phyloP scores from a whole-genome alignment of 2,113 vertebrate species.

The Xerus inauris region DNA sequence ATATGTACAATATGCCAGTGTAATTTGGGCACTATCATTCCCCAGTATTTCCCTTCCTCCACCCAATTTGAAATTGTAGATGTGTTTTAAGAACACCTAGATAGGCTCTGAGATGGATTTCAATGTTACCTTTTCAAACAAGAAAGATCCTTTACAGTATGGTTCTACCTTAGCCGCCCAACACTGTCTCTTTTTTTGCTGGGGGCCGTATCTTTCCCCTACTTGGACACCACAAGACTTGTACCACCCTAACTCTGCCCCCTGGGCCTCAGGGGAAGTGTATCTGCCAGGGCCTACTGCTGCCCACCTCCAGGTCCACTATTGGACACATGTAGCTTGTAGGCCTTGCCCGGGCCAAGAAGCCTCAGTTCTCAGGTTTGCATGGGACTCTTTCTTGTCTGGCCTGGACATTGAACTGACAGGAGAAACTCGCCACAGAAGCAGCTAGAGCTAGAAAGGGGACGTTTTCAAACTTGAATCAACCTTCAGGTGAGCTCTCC shows the following conservation, averaged over 20 bases:
- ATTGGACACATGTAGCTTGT: background rate
- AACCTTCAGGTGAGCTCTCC: background rate
- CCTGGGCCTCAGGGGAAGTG: background rate
- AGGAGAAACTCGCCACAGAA: slow-evolving; percentile 10
- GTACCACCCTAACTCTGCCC: background rate
- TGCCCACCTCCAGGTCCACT: background rate
- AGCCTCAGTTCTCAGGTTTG: background rate
- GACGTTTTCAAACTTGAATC: background rate
- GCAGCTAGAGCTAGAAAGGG: background rate
- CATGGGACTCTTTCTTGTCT: background rate
- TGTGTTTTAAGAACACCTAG: background rate
- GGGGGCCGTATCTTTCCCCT: background rate
- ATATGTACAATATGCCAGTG: too few relatives aligned
- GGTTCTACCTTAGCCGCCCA: background rate
- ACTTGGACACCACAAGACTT: background rate
- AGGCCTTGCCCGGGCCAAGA: background rate
- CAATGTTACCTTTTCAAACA: background rate
- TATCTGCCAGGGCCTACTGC: too few relatives aligned
- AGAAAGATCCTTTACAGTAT: background rate
- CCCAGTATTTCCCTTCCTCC: too few relatives aligned
- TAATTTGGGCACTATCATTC: too few relatives aligned
- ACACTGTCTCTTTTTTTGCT: background rate
- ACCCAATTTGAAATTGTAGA: background rate
- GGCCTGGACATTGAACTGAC: background rate
- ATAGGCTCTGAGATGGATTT: background rate